These are phyloP conservation scores for Brenthis hecate DNA, from an alignment of 2,888 invertebrate species.

Conservation along the genomic window DNA sequence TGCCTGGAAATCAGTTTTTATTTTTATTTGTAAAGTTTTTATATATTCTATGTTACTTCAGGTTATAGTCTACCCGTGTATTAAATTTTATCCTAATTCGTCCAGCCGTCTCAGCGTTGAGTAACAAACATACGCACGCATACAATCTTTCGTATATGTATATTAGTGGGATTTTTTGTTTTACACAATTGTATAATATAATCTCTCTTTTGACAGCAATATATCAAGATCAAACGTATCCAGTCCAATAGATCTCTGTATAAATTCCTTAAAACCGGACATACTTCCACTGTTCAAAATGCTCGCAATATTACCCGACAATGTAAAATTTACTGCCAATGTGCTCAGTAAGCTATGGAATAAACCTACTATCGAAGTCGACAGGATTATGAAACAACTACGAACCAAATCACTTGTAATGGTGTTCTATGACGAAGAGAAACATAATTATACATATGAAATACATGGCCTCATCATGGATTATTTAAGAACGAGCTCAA, in stretches of 20 bases:
- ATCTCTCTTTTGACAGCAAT: constrained; percentile 49
- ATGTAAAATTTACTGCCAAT: constrained; percentile 85
- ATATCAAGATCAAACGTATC: constrained; percentile 59
- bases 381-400: constrained; percentile 84
- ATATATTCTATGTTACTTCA: no score
- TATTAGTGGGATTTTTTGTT: neutral
- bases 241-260: constrained; percentile 83
- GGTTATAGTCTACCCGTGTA: no score
- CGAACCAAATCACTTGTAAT: constrained; percentile 86
- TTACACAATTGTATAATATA: neutral
- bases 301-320: constrained; percentile 86
- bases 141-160: neutral
- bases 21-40: no score
- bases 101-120: no score
- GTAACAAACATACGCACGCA: neutral
- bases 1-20: no score
- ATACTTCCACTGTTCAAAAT: constrained; percentile 81
- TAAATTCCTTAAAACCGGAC: constrained; percentile 78
- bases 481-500: constrained; percentile 79
- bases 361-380: constrained; percentile 71
- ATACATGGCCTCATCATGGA: constrained; percentile 86
- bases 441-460: constrained; percentile 85
- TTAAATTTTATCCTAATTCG: no score
- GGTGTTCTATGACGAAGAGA: constrained; percentile 83
- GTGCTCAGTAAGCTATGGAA: constrained; percentile 76